phyloP scores from a whole-genome alignment of 2,113 vertebrate species.

The Pterocles gutturalis region DNA sequence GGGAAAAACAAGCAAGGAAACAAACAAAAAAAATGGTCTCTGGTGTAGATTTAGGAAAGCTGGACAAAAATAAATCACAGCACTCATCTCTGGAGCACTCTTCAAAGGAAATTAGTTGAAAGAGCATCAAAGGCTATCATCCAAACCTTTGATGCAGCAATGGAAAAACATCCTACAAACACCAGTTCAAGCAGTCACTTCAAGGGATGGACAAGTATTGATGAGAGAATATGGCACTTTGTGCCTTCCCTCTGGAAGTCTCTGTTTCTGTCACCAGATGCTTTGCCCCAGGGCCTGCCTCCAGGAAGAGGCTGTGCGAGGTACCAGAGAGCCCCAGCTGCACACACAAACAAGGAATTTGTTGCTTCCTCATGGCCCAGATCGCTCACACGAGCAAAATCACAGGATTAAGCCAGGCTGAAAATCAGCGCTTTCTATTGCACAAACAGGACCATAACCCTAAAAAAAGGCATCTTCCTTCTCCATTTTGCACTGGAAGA shows the following conservation, averaged over 20 bases:
- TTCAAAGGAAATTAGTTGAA: constrained; percentile 31
- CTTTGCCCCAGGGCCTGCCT: not conserved
- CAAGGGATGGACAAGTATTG: not conserved
- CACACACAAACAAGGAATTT: not conserved
- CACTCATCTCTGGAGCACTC: not conserved
- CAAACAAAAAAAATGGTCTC: not conserved
- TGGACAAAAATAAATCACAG: not conserved
- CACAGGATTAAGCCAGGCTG: no score
- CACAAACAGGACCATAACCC: not conserved
- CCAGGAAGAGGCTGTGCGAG: not conserved
- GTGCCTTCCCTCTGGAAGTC: not conserved
- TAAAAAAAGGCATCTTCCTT: no score
- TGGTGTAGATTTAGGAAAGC: not conserved
- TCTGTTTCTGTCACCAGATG: not conserved
- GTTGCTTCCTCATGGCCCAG: not conserved
- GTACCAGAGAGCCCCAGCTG: not conserved
- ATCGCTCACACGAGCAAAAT: not conserved
- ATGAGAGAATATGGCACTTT: not conserved
- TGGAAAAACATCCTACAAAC: not conserved
- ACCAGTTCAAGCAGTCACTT: not conserved
- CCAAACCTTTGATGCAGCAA: not conserved
- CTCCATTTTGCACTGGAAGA: not conserved
- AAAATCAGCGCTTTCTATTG: no score
- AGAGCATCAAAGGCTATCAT: constrained; percentile 5
- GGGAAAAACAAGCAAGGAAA: not conserved